These are phyloP conservation scores for Cyclargus thomasi DNA, from an alignment of 1,140 invertebrate genomes.

Conservation along the genomic window DNA sequence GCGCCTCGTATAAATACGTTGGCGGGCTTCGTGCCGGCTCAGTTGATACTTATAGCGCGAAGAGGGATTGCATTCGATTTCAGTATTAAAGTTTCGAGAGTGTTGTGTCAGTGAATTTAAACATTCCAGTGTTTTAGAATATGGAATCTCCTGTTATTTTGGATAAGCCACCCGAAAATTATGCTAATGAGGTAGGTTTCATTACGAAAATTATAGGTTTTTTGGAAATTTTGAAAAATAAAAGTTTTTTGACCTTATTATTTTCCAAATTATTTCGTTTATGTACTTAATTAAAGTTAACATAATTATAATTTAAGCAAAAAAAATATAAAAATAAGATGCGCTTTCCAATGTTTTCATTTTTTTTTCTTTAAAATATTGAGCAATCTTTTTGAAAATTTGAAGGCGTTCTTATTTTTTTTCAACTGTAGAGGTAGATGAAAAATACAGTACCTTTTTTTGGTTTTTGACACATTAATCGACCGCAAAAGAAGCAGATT, in stretches of 20 bases:
- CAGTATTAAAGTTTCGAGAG: slow-evolving; percentile 32
- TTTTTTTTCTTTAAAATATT: not conserved
- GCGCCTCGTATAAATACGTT: slow-evolving; percentile 49
- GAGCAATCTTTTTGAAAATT: not conserved
- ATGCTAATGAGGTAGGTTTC: slow-evolving; percentile 51
- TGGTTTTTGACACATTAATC: not conserved
- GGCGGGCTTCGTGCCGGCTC: slow-evolving; percentile 28
- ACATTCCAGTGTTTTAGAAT: slow-evolving; percentile 51
- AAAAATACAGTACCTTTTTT: not conserved
- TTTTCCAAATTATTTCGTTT: not conserved
- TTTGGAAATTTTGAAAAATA: slow-evolving; percentile 4
- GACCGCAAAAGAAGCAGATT: not conserved
- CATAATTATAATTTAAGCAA: not conserved
- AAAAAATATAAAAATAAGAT: not conserved
- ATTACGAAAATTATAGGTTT: slow-evolving; percentile 10
- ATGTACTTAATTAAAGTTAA: not conserved
- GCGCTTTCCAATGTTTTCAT: too few relatives aligned
- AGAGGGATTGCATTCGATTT: slow-evolving; percentile 31
- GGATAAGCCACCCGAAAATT: slow-evolving; percentile 66
- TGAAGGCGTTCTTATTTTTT: not conserved
- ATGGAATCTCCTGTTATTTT: slow-evolving; percentile 69
- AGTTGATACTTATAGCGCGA: slow-evolving; percentile 53
- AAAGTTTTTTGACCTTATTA: not conserved
- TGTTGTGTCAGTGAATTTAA: slow-evolving; percentile 52
- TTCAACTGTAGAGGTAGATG: not conserved